A percentile compares a stretch with the other conserved stretches of the same genome.
Conservation (phyloP, 37 sponge, comb jelly and placozoan species). For the Petrosia ficiformis region DNA sequence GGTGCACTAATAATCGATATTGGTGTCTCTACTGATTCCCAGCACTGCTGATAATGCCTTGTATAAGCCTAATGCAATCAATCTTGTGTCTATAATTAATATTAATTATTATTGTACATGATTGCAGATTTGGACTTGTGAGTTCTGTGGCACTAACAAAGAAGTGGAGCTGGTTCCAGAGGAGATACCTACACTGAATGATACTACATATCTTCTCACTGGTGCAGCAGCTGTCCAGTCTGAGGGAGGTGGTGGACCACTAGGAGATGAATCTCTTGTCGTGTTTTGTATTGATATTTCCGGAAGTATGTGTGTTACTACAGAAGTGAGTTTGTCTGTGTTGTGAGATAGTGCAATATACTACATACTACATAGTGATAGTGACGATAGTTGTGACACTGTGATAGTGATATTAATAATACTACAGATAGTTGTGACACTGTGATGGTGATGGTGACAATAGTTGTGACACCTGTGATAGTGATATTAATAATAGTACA, state of each 20-base stretch:
- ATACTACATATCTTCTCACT: constrained; percentile 71
- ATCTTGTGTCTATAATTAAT: not conserved
- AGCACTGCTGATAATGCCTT: too few species aligned
- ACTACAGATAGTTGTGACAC: too few species aligned
- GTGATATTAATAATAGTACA: too few species aligned
- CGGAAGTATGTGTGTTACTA: constrained; percentile 90
- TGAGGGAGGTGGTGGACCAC: constrained; percentile 9
- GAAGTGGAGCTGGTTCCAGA: constrained; percentile 70
- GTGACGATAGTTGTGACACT: constrained; percentile 36
- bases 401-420: too few species aligned
- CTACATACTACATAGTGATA: constrained; percentile 2
- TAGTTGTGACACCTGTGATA: too few species aligned
- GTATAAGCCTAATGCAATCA: not conserved
- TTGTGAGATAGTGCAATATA: not conserved
- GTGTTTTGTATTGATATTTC: constrained; percentile 86
- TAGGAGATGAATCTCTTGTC: constrained; percentile 51
- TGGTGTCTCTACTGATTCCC: not conserved
- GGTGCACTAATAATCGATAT: not conserved
- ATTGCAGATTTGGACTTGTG: constrained; percentile 82
- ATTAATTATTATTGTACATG: not conserved
- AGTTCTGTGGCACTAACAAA: constrained; percentile 78
- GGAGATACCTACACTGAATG: constrained; percentile 69
- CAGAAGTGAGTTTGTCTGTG: constrained; percentile 57
- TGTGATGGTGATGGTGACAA: too few species aligned
- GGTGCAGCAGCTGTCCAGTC: constrained; percentile 28